Conservation (phyloP, 1,140 invertebrate species). For the Drosophila sproati region DNA sequence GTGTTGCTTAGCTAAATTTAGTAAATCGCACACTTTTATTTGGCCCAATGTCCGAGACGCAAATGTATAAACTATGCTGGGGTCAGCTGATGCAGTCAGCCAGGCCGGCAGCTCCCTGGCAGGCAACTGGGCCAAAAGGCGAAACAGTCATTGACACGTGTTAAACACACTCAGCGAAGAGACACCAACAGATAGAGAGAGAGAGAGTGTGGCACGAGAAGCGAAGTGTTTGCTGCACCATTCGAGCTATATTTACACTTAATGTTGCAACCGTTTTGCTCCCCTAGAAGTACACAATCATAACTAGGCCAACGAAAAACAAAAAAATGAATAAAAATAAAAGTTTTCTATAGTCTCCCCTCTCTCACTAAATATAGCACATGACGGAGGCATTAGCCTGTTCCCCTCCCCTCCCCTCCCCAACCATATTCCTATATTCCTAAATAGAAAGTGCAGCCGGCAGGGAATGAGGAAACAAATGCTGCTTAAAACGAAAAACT, state of each 20-base stretch:
- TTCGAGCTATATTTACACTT: slow-evolving; percentile 41
- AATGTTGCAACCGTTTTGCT: slow-evolving; percentile 30
- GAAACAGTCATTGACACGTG: slow-evolving; percentile 77
- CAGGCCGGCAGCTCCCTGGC: slow-evolving; percentile 20
- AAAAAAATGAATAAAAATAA: slow-evolving; percentile 4
- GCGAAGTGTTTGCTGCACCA: neutral
- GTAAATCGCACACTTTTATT: slow-evolving; percentile 78
- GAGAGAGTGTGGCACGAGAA: neutral
- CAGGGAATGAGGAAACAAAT: slow-evolving; percentile 76
- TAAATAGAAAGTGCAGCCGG: slow-evolving; percentile 38
- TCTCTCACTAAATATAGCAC: slow-evolving; percentile 53
- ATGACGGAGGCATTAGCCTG: slow-evolving; percentile 44
- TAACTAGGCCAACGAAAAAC: slow-evolving; percentile 64
- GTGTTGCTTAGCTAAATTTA: slow-evolving; percentile 58
- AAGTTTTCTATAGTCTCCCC: slow-evolving; percentile 40
- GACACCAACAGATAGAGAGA: neutral
- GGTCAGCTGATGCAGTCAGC: slow-evolving; percentile 50
- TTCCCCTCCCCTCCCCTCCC: neutral
- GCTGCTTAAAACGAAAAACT: slow-evolving; percentile 39
- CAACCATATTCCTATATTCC: no score
- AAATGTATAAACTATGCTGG: slow-evolving; percentile 76
- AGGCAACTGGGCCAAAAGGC: slow-evolving; percentile 76
- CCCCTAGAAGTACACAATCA: slow-evolving; percentile 45
- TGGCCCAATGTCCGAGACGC: slow-evolving; percentile 77
- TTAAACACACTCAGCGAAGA: slow-evolving; percentile 21